Conservation (phyloP, 2,888 invertebrate genomes). For the Glaucopsyche alexis region DNA sequence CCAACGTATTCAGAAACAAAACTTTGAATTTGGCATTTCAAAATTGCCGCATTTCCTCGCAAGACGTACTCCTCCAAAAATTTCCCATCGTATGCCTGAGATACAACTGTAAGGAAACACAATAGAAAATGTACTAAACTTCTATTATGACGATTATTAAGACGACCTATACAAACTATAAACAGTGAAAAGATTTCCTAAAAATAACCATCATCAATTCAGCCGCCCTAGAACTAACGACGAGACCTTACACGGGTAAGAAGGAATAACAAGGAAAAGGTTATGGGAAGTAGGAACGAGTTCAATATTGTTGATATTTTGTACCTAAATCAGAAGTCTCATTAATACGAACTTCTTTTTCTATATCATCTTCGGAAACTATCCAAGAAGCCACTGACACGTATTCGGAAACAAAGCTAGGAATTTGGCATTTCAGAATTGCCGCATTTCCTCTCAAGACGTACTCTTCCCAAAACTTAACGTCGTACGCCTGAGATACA, state of each 20-base stretch:
- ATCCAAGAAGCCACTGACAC: slow-evolving; percentile 92
- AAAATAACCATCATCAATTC: neutral
- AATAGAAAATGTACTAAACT: neutral
- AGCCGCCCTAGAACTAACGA: slow-evolving; percentile 9
- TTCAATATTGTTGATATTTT: slow-evolving; percentile 12
- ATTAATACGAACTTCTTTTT: slow-evolving; percentile 65
- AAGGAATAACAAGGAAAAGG: neutral
- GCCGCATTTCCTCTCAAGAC: slow-evolving; percentile 94
- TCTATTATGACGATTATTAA: slow-evolving; percentile 25
- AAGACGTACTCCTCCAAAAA: slow-evolving; percentile 96
- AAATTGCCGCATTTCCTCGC: slow-evolving; percentile 92
- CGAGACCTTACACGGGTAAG: neutral
- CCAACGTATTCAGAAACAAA: slow-evolving; percentile 94
- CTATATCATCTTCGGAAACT: slow-evolving; percentile 84
- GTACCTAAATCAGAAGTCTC: slow-evolving; percentile 63
- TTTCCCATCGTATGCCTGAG: slow-evolving; percentile 93
- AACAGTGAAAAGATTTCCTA: no score
- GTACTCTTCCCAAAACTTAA: slow-evolving; percentile 96
- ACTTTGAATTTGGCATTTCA: slow-evolving; percentile 96
- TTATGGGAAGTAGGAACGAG: slow-evolving; percentile 1
- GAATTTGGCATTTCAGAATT: slow-evolving; percentile 95
- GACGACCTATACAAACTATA: slow-evolving; percentile 1
- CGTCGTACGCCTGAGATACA: slow-evolving; percentile 92
- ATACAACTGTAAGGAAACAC: slow-evolving; percentile 86
- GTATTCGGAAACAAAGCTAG: slow-evolving; percentile 95